A percentile compares a stretch with the other conserved stretches of the same genome.
Conservation (phyloP, 2,888 invertebrate species). For the Cinara cedri region DNA sequence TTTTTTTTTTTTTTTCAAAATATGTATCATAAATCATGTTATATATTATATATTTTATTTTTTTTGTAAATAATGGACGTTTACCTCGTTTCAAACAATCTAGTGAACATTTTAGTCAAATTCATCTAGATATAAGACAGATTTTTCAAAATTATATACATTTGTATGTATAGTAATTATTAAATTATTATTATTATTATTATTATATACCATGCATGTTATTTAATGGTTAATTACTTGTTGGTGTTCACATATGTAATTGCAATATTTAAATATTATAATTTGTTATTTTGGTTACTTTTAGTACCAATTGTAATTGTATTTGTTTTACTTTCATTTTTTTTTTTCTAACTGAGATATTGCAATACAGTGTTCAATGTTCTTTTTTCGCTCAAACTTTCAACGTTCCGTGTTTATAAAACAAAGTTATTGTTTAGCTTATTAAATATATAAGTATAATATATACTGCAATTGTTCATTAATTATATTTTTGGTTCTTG, state of each 20-base stretch:
- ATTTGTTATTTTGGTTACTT: conserved; percentile 42
- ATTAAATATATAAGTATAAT: conserved; percentile 18
- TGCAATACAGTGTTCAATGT: neutral
- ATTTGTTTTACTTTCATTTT: conserved; percentile 30
- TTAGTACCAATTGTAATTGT: conserved; percentile 25
- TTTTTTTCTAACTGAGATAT: neutral
- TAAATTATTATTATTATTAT: conserved; percentile 35
- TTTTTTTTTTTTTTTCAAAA: conserved; percentile 44
- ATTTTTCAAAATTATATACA: conserved; percentile 23
- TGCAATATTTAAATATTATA: conserved; percentile 42
- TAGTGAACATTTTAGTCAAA: conserved; percentile 56
- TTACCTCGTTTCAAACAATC: conserved; percentile 55
- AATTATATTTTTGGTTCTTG: conserved; percentile 40
- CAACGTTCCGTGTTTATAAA: conserved; percentile 47
- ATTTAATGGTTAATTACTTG: conserved; percentile 37
- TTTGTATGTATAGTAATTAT: conserved; percentile 26
- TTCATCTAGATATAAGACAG: conserved; percentile 34
- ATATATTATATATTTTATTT: conserved; percentile 15
- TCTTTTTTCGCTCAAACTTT: conserved; percentile 50
- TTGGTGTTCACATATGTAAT: conserved; percentile 37
- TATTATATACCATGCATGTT: conserved; percentile 41
- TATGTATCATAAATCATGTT: neutral
- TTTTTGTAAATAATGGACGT: conserved; percentile 42
- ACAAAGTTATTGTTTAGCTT: conserved; percentile 9
- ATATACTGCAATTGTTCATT: conserved; percentile 4